These are phyloP conservation scores for Cirrhinus mrigala DNA, from an alignment of 2,797 vertebrate genomes.

Conservation along the genomic window DNA sequence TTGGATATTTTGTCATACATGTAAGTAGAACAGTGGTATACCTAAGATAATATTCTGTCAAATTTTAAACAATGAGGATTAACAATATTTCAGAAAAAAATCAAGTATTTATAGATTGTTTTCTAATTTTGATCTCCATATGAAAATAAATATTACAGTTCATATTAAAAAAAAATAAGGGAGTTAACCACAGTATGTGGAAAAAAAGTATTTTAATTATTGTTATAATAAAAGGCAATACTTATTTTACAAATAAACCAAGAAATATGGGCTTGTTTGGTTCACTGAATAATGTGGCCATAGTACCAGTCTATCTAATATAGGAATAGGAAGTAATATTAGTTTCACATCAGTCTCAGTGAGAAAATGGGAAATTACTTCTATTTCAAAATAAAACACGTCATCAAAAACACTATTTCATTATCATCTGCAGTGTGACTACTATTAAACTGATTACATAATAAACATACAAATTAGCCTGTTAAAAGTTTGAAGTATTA, in stretches of 20 bases:
- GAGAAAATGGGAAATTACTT: neutral
- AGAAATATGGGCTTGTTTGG: neutral
- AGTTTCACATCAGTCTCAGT: neutral
- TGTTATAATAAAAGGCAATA: neutral
- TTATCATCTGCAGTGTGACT: neutral
- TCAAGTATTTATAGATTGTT: too few species aligned
- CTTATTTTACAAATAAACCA: neutral
- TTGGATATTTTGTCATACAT: too few species aligned
- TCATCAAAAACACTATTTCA: neutral
- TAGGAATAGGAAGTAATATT: neutral
- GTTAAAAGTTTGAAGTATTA: neutral
- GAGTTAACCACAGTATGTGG: too few species aligned
- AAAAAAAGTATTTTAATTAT: neutral
- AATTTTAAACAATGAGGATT: too few species aligned
- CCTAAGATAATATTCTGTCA: too few species aligned
- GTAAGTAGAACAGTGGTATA: too few species aligned
- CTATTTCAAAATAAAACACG: neutral
- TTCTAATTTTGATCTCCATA: too few species aligned
- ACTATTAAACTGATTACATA: neutral
- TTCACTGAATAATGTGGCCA: neutral
- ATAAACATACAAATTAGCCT: neutral
- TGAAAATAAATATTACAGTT: too few species aligned
- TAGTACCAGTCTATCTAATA: neutral
- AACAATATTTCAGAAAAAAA: too few species aligned
- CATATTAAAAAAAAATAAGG: too few species aligned